These are phyloP conservation scores for Paratilapia polleni DNA, from an alignment of 2,113 vertebrate genomes.

Conservation along the genomic window DNA sequence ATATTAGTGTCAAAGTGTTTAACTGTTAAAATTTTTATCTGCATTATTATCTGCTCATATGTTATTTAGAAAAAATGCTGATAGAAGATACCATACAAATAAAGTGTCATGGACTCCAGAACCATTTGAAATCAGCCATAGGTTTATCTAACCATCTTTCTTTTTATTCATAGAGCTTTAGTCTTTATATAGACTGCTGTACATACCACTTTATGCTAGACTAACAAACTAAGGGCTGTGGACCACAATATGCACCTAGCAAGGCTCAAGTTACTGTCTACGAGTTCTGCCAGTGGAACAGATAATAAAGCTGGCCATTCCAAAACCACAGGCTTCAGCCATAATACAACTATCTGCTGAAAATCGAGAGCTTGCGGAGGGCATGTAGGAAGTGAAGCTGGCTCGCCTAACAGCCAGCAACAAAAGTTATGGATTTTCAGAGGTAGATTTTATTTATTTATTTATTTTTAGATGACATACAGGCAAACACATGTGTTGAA, in stretches of 20 bases:
- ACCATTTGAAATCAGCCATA: neutral
- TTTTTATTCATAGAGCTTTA: neutral
- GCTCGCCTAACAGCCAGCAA: neutral
- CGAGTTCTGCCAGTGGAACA: neutral
- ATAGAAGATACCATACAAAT: neutral
- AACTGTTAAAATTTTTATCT: no score
- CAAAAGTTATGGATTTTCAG: neutral
- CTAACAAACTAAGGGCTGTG: no score
- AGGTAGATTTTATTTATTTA: neutral
- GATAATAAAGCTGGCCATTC: neutral
- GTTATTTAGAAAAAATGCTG: neutral
- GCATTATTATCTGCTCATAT: neutral
- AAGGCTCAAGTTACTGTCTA: neutral
- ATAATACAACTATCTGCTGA: neutral
- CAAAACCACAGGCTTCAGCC: neutral
- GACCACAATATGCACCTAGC: neutral
- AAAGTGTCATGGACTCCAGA: neutral
- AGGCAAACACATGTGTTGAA: neutral
- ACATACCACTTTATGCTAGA: neutral
- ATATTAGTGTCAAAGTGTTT: neutral
- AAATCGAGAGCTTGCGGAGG: neutral
- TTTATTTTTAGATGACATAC: neutral
- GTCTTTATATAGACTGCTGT: accelerated
- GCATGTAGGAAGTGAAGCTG: neutral
- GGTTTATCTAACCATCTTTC: neutral